Base-by-base conservation (phyloP, 2,888 invertebrate genomes). In the Drosophila stalkeri region DNA sequence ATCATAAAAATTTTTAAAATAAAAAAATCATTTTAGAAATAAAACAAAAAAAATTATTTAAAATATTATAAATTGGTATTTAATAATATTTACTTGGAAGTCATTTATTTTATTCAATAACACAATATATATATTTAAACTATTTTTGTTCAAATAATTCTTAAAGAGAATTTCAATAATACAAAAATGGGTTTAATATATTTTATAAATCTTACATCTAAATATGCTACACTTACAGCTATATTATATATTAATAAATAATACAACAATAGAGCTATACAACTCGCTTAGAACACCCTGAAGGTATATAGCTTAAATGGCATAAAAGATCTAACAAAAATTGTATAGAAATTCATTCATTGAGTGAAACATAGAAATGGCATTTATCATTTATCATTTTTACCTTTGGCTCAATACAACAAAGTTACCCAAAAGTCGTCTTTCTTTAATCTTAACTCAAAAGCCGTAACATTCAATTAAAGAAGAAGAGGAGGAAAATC, bases 401-500 rank as follows among this genome's bases (percentile, higher is more conserved):
- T 39, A 27, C 23, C 46, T 39, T 23, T 39, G 16, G 11, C 33
- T 18, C 31, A 18, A 51, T 12, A 18, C 18, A 51, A 14, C 23
- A 27, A 11, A 39, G 16, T 35, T 44, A 16, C 16, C 23, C n/a
- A 35, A 20, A 20, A 27, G 27, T 27, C 27, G 12, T 51, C 35
- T 39, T 18, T 39, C 18, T 60, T 27, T 37, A 47, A 47, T 60
- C 47, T 27, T 37, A 23, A 49, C 27, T 60, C 18, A 31, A 60
- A 31, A 49, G 60, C 16, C 49, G 44, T n/a, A 33, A 55, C 55
- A 55, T 55, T 69, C 69, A 69, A 68, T 55, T 49, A 55, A n/a
- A 20, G 16, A 27, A 47, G 14, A 52, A 31, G 37, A 37, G 16
- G 49, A 33, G 3, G n/a, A 8, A 23, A 37, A 39, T 54, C 37